These are phyloP conservation scores for Acrocera orbiculus DNA, from an alignment of 2,888 invertebrate species.

Conservation along the genomic window DNA sequence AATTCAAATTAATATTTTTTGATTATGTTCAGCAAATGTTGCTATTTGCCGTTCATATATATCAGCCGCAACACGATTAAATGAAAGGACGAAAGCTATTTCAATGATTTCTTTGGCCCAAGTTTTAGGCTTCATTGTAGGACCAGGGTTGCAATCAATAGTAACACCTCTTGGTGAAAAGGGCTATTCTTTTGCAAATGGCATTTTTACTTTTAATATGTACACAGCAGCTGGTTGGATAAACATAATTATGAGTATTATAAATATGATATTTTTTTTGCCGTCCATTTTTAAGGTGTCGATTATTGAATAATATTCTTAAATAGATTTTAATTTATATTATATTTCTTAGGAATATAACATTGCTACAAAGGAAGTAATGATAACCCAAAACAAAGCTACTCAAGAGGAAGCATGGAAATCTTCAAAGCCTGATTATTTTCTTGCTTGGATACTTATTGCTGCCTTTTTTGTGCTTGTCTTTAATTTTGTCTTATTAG, in stretches of 20 bases:
- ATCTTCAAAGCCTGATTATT: constrained; percentile 49
- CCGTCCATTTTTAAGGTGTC: constrained; percentile 51
- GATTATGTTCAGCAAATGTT: constrained; percentile 45
- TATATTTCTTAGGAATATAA: constrained; percentile 35
- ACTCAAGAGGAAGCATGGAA: constrained; percentile 60
- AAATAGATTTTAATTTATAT: neutral
- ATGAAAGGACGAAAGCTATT: constrained; percentile 66
- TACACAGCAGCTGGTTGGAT: constrained; percentile 77
- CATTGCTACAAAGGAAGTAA: constrained; percentile 63
- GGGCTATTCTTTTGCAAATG: constrained; percentile 36
- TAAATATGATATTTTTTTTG: constrained; percentile 55
- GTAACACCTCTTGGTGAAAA: constrained; percentile 60
- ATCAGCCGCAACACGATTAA: constrained; percentile 62
- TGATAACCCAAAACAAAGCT: constrained; percentile 50
- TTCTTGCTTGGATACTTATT: constrained; percentile 62
- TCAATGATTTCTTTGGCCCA: constrained; percentile 71
- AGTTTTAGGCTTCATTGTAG: constrained; percentile 72
- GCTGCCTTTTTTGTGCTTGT: constrained; percentile 67
- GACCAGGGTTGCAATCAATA: constrained; percentile 65
- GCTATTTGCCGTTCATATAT: constrained; percentile 71
- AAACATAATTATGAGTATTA: constrained; percentile 53
- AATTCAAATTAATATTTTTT: neutral
- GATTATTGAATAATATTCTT: neutral
- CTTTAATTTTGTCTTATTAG: constrained; percentile 73
- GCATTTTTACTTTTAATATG: constrained; percentile 56